A percentile compares a stretch with the other conserved stretches of the same genome.
Evolutionary conservation across 2,888 invertebrate species (phyloP).

Genomic region (Temnothorax unifasciatus): DNA sequence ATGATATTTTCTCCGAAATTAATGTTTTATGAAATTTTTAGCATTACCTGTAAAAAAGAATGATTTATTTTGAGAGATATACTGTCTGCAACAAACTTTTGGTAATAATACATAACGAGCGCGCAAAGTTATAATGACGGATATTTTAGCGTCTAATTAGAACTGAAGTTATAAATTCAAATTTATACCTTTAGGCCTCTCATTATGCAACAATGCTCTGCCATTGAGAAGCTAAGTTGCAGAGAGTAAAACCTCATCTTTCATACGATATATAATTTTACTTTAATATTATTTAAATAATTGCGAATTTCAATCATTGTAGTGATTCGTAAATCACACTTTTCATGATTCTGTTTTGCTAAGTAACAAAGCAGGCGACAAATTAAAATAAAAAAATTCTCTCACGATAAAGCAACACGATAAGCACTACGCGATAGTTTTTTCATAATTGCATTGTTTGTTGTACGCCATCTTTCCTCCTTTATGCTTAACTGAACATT

Average conservation of each 20-base stretch:
- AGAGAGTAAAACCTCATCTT: not conserved
- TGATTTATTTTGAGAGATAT: not conserved
- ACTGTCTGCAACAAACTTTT: not conserved
- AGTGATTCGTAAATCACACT: not conserved
- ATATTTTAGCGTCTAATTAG: conserved; percentile 15
- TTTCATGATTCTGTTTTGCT: not conserved
- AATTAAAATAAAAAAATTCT: not conserved
- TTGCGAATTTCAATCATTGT: not conserved
- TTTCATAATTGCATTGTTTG: not conserved
- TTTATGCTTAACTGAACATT: not conserved
- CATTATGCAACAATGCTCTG: not conserved
- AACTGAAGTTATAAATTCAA: not conserved
- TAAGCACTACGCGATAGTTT: not conserved
- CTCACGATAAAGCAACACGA: not conserved
- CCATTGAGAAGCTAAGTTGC: not conserved
- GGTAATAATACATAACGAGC: not conserved
- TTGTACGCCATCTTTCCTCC: not conserved
- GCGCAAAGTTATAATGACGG: conserved; percentile 13
- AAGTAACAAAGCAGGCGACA: not conserved
- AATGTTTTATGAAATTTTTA: not conserved
- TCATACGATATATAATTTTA: not conserved
- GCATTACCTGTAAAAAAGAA: not conserved
- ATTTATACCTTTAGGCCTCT: not conserved
- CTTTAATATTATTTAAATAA: not conserved
- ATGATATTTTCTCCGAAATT: not conserved